Conservation (phyloP, 2,797 vertebrate genomes). For the Picus viridis region DNA sequence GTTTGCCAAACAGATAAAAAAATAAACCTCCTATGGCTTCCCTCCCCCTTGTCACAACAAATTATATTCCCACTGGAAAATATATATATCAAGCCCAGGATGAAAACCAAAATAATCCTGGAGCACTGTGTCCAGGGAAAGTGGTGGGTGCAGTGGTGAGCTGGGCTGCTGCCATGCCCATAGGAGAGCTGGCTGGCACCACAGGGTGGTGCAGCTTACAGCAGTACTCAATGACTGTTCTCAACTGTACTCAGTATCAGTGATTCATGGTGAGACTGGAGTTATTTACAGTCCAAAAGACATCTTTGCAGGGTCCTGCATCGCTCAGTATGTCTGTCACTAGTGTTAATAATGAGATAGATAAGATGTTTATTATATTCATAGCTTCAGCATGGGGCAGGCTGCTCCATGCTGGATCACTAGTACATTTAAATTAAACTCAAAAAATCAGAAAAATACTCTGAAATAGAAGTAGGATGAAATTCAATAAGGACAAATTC, state of each 20-base stretch:
- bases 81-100: background rate
- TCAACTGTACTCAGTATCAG: background rate
- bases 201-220: background rate
- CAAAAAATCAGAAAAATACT: background rate
- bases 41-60: background rate
- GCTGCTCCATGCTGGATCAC: background rate
- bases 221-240: background rate
- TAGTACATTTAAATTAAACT: background rate
- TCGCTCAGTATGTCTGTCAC: background rate
- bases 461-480: background rate
- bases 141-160: background rate
- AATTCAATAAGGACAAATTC: background rate
- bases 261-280: fast-evolving
- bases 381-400: background rate
- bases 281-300: background rate
- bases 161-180: background rate
- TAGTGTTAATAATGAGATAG: background rate
- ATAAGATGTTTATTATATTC: background rate
- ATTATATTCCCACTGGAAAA: background rate
- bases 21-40: background rate
- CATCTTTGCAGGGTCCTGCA: background rate
- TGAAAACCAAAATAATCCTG: background rate
- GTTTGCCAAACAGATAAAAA: background rate
- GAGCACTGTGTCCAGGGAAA: background rate
- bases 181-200: background rate